Percentiles rank a stretch among this genome's conserved stretches.
Evolutionary conservation across 2,888 invertebrate species (phyloP).

Genomic region (Pediacus dermestoides): DNA sequence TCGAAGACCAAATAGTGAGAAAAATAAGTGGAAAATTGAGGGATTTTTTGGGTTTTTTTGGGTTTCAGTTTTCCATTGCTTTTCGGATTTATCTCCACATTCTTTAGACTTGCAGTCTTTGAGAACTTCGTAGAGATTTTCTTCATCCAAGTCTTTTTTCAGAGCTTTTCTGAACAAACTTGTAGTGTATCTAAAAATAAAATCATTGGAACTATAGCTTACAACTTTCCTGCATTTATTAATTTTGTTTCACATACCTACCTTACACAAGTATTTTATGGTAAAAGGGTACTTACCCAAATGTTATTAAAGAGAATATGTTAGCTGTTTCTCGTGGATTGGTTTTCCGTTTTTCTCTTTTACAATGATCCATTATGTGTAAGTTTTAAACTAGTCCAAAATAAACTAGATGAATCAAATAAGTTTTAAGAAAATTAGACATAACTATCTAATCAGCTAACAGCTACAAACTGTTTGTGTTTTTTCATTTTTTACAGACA

Average conservation of each 20-base stretch:
- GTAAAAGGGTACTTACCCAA: slow-evolving; percentile 37
- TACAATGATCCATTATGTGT: slow-evolving; percentile 23
- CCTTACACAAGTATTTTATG: no score
- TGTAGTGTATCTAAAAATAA: slow-evolving; percentile 57
- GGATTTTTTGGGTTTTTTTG: no score
- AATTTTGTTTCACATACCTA: no score
- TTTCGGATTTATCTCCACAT: slow-evolving; percentile 46
- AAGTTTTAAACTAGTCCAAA: no score
- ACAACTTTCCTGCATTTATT: no score
- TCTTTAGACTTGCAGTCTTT: slow-evolving; percentile 52
- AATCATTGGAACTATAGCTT: slow-evolving; percentile 45
- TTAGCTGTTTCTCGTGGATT: slow-evolving; percentile 25
- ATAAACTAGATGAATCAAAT: no score
- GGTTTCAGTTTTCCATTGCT: slow-evolving; percentile 21
- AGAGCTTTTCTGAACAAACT: slow-evolving; percentile 62
- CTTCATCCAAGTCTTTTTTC: slow-evolving; percentile 57
- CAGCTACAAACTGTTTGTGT: no score
- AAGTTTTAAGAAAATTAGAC: no score
- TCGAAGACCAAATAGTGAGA: slow-evolving; percentile 16
- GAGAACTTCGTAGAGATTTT: slow-evolving; percentile 55
- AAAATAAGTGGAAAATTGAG: slow-evolving; percentile 17
- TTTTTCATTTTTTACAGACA: no score
- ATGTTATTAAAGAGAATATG: slow-evolving; percentile 20
- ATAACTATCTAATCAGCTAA: no score
- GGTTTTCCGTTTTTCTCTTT: slow-evolving; percentile 15